Percentiles rank a stretch among this genome's conserved stretches.
These are phyloP conservation scores for Muscicapa adusta DNA, from an alignment of 2,113 vertebrate species.

Conservation along the genomic window DNA sequence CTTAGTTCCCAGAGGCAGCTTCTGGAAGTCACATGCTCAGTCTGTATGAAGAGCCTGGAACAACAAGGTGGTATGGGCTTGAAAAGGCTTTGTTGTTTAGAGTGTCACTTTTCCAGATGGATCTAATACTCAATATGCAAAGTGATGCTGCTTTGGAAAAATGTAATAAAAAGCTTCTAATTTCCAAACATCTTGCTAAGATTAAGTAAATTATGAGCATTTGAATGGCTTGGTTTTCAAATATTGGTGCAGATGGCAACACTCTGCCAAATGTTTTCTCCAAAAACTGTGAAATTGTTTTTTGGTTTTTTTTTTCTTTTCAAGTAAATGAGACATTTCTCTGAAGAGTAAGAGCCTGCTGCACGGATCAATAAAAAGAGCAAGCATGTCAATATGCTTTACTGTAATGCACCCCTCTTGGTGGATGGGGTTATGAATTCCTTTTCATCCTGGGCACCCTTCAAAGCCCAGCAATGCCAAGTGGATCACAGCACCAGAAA, in stretches of 20 bases:
- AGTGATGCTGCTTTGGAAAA: neutral
- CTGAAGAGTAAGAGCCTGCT: neutral
- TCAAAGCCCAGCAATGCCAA: neutral
- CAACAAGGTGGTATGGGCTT: neutral
- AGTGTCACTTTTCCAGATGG: conserved; percentile 19
- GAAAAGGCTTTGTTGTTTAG: neutral
- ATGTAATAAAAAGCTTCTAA: neutral
- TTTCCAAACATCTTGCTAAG: conserved; percentile 21
- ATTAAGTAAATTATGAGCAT: neutral
- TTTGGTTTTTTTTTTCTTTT: neutral
- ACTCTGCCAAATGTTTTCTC: conserved; percentile 14
- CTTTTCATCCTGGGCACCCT: neutral
- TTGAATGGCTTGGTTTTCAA: conserved; percentile 22
- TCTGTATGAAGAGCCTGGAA: neutral
- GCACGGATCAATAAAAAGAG: conserved; percentile 11
- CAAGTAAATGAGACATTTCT: neutral
- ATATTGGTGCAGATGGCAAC: conserved; percentile 46
- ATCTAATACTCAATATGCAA: neutral
- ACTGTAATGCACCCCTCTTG: neutral
- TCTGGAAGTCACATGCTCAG: neutral
- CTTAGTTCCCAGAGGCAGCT: neutral
- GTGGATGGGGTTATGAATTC: neutral
- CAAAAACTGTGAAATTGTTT: conserved; percentile 9
- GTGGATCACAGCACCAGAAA: neutral
- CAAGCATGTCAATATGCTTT: neutral